These are phyloP conservation scores for Eumerus sabulonum DNA, from an alignment of 2,888 invertebrate genomes.

Conservation along the genomic window DNA sequence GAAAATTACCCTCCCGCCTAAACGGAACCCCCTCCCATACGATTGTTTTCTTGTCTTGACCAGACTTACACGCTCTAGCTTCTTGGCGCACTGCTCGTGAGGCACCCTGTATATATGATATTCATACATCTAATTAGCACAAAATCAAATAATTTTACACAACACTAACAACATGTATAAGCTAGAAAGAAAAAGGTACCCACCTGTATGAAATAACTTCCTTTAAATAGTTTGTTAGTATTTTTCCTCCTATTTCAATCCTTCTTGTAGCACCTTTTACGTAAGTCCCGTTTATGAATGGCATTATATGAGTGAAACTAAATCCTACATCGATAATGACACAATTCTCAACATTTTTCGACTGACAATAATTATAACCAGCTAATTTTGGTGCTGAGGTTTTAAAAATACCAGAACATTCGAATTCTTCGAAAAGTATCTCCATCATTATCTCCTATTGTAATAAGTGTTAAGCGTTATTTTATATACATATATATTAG, in stretches of 20 bases:
- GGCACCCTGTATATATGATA: too few relatives aligned
- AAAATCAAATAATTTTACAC: too few relatives aligned
- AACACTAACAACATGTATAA: too few relatives aligned
- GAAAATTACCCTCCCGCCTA: too few relatives aligned
- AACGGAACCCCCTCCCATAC: too few relatives aligned
- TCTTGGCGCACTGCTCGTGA: too few relatives aligned
- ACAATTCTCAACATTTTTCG: conserved; percentile 83
- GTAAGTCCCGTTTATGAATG: conserved; percentile 90
- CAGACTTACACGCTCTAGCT: too few relatives aligned
- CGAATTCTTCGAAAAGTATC: conserved; percentile 98
- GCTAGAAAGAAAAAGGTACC: conserved; percentile 2
- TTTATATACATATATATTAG: conserved; percentile 22
- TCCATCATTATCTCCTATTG: conserved; percentile 95
- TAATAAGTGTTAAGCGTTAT: too few relatives aligned
- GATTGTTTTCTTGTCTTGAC: too few relatives aligned
- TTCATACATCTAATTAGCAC: too few relatives aligned
- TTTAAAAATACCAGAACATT: conserved; percentile 89
- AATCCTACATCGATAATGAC: conserved; percentile 96
- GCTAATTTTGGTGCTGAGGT: conserved; percentile 90
- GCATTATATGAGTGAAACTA: conserved; percentile 96
- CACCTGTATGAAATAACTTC: conserved; percentile 95
- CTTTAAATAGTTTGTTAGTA: conserved; percentile 97
- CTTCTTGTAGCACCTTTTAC: conserved; percentile 86
- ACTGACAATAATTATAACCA: conserved; percentile 82
- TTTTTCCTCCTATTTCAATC: conserved; percentile 97